Base-by-base conservation (phyloP, 1,140 invertebrate species). In the Paraescarpia echinospica region DNA sequence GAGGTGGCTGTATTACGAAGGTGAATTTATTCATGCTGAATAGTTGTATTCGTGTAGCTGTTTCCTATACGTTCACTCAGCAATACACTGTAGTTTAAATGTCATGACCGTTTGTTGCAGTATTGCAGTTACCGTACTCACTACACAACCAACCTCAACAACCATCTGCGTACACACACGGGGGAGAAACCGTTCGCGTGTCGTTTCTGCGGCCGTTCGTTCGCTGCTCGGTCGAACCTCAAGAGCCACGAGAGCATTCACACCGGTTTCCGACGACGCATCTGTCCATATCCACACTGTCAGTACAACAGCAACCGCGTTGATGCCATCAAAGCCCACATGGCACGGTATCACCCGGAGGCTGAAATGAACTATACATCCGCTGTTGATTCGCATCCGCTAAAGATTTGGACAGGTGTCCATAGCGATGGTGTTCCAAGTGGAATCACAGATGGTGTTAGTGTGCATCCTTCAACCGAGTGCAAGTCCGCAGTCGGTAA, bases 141-240 rank as follows among this genome's bases (percentile, higher is more conserved):
- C n/a, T 93, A 51, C 59, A 41, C 35, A n/a, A 92, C 77, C 22
- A 91, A 96, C 93, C 93, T 96, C 31, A 96, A 96, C n/a, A 96
- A 96, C 35, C 96, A 96, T 92, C 94, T 96, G 90, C 94, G 96
- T n/a, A 96, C 96, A 48, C 96, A 96, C 93, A 96, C 96, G 0
- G 96, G 96, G 4, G 99, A 99, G 95, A 99, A 99, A 95, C 99
- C 99, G 0, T 99, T 99, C 96, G 98, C 98, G 34, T 99, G 99
- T 96, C 99, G 99, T 95, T 97, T 99, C 33, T 99, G 99, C 96
- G 99, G 99, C 0, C 97, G 99, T 5, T 99, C 99, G 96, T 99
- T 99, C 96, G 99, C 99, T 14, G 91, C 92, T 22, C 34, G 77
- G 33, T 93, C 92, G 8, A 93, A 93, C 51, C 90, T 91, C 41